These are phyloP conservation scores for Pachycephala philippinensis DNA, from an alignment of 2,113 vertebrate genomes.

Conservation along the genomic window DNA sequence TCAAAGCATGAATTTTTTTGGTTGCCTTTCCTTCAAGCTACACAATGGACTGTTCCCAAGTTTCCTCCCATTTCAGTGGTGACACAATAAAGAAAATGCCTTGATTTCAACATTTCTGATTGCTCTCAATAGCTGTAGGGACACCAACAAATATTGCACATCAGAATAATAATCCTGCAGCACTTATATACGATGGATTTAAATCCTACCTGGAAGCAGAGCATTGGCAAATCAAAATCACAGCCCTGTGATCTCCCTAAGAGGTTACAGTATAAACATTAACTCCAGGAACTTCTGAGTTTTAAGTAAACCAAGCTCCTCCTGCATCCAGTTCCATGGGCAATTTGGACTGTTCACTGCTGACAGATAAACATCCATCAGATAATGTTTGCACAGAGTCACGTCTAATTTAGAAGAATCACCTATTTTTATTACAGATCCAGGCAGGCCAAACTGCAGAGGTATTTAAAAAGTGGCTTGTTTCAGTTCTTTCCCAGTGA, in stretches of 20 bases:
- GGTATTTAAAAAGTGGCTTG: neutral
- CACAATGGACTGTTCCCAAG: neutral
- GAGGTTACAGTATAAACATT: neutral
- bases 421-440: neutral
- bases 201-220: neutral
- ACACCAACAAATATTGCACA: neutral
- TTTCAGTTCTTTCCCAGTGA: neutral
- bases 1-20: neutral
- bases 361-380: neutral
- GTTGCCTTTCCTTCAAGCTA: neutral
- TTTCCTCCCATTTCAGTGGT: neutral
- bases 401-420: neutral
- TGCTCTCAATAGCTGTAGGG: neutral
- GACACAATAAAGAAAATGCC: neutral
- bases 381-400: neutral
- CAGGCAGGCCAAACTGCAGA: neutral
- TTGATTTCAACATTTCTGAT: neutral
- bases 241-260: neutral
- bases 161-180: neutral
- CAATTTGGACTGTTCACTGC: neutral
- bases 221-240: neutral
- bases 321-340: neutral
- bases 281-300: neutral
- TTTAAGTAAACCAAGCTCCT: neutral
- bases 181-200: fast-evolving